Conservation (phyloP, 2,113 vertebrate genomes). For the Brachionichthys hirsutus region DNA sequence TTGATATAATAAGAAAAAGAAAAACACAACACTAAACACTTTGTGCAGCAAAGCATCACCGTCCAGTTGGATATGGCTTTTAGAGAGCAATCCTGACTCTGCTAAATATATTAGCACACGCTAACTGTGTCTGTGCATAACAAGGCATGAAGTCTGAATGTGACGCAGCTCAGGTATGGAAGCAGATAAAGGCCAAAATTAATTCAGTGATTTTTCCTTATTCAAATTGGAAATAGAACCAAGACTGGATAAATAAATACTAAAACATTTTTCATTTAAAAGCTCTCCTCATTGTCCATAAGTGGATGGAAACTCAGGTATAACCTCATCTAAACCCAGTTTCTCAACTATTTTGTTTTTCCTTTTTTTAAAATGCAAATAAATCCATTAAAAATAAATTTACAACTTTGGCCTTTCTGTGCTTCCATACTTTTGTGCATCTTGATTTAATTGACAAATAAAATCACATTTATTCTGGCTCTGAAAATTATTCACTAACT, state of each 20-base stretch:
- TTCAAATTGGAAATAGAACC: no score
- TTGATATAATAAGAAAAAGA: conserved; percentile 79
- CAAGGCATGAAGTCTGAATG: conserved; percentile 68
- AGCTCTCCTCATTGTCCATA: no score
- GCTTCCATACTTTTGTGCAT: background rate
- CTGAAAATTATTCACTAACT: conserved; percentile 14
- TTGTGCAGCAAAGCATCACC: conserved; percentile 86
- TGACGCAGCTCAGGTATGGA: conserved; percentile 8
- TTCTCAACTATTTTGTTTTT: no score
- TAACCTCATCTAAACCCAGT: no score
- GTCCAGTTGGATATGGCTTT: conserved; percentile 78
- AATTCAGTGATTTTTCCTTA: background rate
- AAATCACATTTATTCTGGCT: conserved; percentile 13
- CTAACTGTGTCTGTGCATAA: conserved; percentile 84
- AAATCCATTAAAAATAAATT: background rate
- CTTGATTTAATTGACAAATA: background rate
- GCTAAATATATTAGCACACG: conserved; percentile 82
- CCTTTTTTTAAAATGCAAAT: background rate
- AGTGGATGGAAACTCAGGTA: no score
- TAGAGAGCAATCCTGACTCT: conserved; percentile 71
- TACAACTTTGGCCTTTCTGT: conserved; percentile 3
- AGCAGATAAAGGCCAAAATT: conserved; percentile 2
- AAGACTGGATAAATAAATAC: no score
- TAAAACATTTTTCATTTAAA: no score
- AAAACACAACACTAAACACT: conserved; percentile 86